Percentiles rank a stretch among this genome's conserved stretches.
Evolutionary conservation across 2,113 vertebrate species (phyloP).

Genomic region (Petrocephalus microphthalmus): DNA sequence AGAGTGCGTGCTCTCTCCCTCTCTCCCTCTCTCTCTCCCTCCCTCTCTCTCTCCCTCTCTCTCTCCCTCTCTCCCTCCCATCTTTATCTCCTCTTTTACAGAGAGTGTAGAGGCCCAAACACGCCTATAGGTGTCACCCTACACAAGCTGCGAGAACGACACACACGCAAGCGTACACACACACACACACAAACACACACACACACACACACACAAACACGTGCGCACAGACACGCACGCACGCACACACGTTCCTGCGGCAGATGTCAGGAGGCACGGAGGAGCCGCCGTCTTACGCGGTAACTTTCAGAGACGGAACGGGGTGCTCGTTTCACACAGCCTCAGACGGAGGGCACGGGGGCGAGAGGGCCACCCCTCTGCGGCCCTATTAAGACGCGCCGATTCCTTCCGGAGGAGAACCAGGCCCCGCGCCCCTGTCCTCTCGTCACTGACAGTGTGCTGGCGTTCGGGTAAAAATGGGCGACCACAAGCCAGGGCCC

Average conservation of each 20-base stretch:
- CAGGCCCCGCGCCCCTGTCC: background rate
- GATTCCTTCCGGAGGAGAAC: background rate
- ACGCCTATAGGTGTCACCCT: conserved; percentile 76
- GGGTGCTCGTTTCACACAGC: background rate
- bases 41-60: conserved; percentile 7
- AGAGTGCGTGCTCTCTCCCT: no score
- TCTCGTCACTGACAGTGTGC: background rate
- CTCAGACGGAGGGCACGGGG: background rate
- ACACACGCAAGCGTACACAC: conserved; percentile 29
- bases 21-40: background rate
- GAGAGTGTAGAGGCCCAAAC: conserved; percentile 53
- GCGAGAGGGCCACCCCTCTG: no score
- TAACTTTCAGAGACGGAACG: background rate
- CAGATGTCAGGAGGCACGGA: conserved; percentile 17
- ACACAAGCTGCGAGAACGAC: conserved; percentile 64
- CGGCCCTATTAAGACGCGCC: background rate
- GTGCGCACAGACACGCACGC: conserved; percentile 39
- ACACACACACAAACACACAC: conserved; percentile 25
- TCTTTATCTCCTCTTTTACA: conserved; percentile 23
- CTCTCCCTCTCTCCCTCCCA: background rate
- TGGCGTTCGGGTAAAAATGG: background rate
- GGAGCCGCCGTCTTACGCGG: background rate
- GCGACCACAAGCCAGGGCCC: background rate
- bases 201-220: conserved; percentile 23
- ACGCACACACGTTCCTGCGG: background rate